A percentile compares a stretch with the other conserved stretches of the same genome.
Conservation (phyloP, 2,888 invertebrate genomes). For the Ecliptopera silaceata region DNA sequence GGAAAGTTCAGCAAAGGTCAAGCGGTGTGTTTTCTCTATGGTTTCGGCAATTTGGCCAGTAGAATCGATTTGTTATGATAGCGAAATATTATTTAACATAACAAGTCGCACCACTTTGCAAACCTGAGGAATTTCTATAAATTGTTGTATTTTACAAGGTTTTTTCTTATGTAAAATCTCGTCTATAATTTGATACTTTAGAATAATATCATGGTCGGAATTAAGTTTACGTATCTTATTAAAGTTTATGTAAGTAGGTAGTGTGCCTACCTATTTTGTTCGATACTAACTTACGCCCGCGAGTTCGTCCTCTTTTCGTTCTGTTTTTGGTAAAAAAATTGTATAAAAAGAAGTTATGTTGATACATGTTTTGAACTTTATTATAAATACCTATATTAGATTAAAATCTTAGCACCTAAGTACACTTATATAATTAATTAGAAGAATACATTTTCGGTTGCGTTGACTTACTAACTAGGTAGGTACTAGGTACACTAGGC, state of each 20-base stretch:
- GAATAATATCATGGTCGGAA: background rate
- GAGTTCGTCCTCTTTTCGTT: no score
- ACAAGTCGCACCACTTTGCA: constrained; percentile 10
- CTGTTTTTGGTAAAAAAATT: no score
- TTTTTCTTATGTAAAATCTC: constrained; percentile 1
- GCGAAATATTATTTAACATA: constrained; percentile 22
- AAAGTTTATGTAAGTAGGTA: background rate
- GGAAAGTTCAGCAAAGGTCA: constrained; percentile 17
- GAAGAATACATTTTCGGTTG: no score
- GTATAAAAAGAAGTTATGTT: no score
- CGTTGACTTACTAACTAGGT: no score
- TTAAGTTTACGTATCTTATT: background rate
- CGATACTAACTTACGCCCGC: no score
- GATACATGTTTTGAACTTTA: no score
- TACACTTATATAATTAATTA: no score
- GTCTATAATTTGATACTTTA: constrained; percentile 1
- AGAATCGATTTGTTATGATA: constrained; percentile 2
- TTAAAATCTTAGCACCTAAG: no score
- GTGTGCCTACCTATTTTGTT: no score
- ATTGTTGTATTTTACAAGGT: constrained; percentile 10
- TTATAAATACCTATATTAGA: no score
- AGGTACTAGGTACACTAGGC: no score
- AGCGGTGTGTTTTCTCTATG: constrained; percentile 7
- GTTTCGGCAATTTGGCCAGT: constrained; percentile 1
- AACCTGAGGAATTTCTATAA: constrained; percentile 5